Evolutionary conservation across 2,113 vertebrate species (phyloP).

Genomic region (Myrmecophaga tridactyla): DNA sequence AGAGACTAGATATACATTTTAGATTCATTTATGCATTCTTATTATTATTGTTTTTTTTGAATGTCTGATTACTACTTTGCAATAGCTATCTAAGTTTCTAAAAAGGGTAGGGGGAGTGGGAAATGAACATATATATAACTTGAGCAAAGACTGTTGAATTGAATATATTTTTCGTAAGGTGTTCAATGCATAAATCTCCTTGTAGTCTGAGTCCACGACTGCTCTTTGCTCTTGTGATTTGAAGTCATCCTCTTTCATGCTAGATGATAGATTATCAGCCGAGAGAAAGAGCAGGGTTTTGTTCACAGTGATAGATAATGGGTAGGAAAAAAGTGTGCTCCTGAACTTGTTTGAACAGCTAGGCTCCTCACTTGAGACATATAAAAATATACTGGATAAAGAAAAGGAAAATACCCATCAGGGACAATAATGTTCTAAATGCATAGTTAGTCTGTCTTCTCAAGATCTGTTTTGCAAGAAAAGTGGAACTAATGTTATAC

Average conservation of each 20-base stretch:
- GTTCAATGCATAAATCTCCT: slow-evolving; percentile 58
- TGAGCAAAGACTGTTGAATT: neutral
- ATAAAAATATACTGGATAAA: slow-evolving; percentile 66
- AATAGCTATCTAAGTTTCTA: neutral
- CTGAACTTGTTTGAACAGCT: slow-evolving; percentile 63
- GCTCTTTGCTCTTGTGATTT: slow-evolving; percentile 59
- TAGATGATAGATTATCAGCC: slow-evolving; percentile 55
- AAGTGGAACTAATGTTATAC: slow-evolving; percentile 60
- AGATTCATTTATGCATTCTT: neutral
- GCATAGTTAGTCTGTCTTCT: slow-evolving; percentile 70
- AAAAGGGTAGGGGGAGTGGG: neutral
- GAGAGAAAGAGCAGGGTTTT: slow-evolving; percentile 60
- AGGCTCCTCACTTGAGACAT: slow-evolving; percentile 20
- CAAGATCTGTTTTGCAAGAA: slow-evolving; percentile 44
- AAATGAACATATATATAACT: neutral
- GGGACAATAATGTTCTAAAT: slow-evolving; percentile 55
- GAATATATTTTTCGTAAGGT: neutral
- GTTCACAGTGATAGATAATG: slow-evolving; percentile 63
- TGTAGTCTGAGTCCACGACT: neutral
- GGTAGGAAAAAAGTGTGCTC: slow-evolving; percentile 31
- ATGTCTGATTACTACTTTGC: slow-evolving; percentile 28
- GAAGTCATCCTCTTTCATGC: slow-evolving; percentile 50
- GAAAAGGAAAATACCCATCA: slow-evolving; percentile 56
- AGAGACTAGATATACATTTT: neutral
- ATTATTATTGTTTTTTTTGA: slow-evolving; percentile 21